Conservation (phyloP, 64 coral and sea anemone genomes). For the Stichodactyla helianthus region DNA sequence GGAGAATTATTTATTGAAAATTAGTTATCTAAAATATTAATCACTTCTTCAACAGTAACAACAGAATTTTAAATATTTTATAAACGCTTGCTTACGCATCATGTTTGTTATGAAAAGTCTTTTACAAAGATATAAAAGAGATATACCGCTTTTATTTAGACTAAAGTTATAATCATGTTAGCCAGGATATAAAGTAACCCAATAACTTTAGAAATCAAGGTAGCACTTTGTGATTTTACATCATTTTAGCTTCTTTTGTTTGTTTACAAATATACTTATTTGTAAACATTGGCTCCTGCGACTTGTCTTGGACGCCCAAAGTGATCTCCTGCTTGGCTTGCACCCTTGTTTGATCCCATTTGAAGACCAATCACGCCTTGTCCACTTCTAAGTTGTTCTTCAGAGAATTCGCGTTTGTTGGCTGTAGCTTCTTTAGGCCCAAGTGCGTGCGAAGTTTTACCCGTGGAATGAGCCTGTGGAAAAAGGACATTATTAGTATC, state of each 20-base stretch:
- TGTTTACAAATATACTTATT: conserved; percentile 15
- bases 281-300: conserved; percentile 45
- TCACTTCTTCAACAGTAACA: too few species aligned
- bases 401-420: conserved; percentile 57
- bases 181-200: too few species aligned
- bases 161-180: too few species aligned
- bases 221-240: too few species aligned
- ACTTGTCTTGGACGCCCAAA: conserved; percentile 57
- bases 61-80: too few species aligned
- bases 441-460: conserved; percentile 24
- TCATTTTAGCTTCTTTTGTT: neutral
- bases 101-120: too few species aligned
- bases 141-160: too few species aligned
- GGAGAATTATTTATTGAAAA: too few species aligned
- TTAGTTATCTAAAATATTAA: too few species aligned
- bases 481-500: neutral
- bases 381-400: conserved; percentile 49
- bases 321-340: conserved; percentile 53
- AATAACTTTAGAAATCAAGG: too few species aligned
- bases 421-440: conserved; percentile 51
- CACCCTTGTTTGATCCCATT: conserved; percentile 66
- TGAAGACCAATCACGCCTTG: conserved; percentile 60
- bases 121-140: too few species aligned
- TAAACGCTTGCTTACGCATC: too few species aligned
- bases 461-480: neutral